Evolutionary conservation across 1,140 invertebrate species (phyloP), one percentile per base, ranked within the genome.

Genomic region (Littorina saxatilis): DNA sequence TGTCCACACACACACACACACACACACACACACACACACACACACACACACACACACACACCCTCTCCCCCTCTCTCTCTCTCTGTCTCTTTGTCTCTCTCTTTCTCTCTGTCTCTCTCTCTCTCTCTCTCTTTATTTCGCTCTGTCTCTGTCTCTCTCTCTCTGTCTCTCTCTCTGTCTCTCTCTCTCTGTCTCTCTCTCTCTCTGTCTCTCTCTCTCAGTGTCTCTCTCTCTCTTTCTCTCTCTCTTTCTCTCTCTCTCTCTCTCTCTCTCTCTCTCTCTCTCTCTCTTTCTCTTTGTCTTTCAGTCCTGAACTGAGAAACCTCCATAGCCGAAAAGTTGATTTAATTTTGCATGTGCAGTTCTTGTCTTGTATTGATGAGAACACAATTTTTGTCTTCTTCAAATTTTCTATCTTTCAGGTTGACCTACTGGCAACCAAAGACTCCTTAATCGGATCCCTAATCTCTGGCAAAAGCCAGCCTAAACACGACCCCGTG

Each of bases 61-160:
- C n/a, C n/a, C n/a, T n/a, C n/a, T n/a, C n/a, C n/a, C n/a, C n/a
- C n/a, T n/a, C n/a, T n/a, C n/a, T n/a, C n/a, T n/a, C n/a, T n/a
- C n/a, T n/a, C n/a, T n/a, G n/a, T n/a, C n/a, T n/a, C n/a, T n/a
- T n/a, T n/a, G n/a, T n/a, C n/a, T n/a, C n/a, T n/a, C n/a, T n/a
- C n/a, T n/a, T n/a, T n/a, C n/a, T n/a, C n/a, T n/a, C n/a, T n/a
- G n/a, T n/a, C n/a, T n/a, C n/a, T 70, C 7, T 2, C 11, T 39
- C 82, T 83, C n/a, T 82, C 84, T 39, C 83, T 84, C 40, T 74
- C 83, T 32, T 70, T 82, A 15, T 40, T 80, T 70, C 0, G 17
- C 17, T 13, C 9, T 70, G 66, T 70, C 0, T 37, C 0, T 70
- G n/a, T 27, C n/a, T 29, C n/a, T 74, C 15, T 74, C 20, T 47